phyloP scores from a whole-genome alignment of 2,113 vertebrate genomes.

The Cettia cetti region DNA sequence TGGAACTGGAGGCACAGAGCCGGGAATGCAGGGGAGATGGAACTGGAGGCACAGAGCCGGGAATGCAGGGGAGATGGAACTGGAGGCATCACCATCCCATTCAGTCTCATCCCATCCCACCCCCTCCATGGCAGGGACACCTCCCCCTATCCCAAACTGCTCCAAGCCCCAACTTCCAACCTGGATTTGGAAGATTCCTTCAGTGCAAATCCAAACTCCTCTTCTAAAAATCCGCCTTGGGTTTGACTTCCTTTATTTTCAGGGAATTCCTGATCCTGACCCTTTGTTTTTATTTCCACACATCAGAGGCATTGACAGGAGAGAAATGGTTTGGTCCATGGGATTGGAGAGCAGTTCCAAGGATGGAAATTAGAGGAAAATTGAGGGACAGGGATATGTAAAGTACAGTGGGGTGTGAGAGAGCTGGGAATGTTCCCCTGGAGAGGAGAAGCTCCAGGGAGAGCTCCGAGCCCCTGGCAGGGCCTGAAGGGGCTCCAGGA shows the following conservation, averaged over 20 bases:
- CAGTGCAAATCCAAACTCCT: neutral
- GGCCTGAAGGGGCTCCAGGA: neutral
- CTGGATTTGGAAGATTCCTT: too few relatives aligned
- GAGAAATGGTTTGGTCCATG: accelerated
- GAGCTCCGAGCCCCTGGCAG: neutral
- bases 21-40: too few relatives aligned
- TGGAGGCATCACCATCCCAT: too few relatives aligned
- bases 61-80: too few relatives aligned
- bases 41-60: too few relatives aligned
- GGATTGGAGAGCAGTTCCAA: neutral
- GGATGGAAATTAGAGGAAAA: neutral
- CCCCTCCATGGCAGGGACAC: neutral
- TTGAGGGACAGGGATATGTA: neutral
- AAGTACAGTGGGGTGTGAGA: neutral
- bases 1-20: too few relatives aligned
- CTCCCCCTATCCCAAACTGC: neutral
- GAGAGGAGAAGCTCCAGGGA: neutral
- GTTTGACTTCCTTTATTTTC: neutral
- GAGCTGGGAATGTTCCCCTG: neutral
- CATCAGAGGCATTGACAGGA: neutral
- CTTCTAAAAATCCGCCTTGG: accelerated
- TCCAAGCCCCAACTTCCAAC: neutral
- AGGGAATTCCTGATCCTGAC: neutral
- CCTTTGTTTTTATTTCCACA: neutral
- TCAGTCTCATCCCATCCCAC: neutral